These are phyloP conservation scores for Aphelenchoides avenae DNA, from an alignment of 1,140 invertebrate species.

Conservation along the genomic window DNA sequence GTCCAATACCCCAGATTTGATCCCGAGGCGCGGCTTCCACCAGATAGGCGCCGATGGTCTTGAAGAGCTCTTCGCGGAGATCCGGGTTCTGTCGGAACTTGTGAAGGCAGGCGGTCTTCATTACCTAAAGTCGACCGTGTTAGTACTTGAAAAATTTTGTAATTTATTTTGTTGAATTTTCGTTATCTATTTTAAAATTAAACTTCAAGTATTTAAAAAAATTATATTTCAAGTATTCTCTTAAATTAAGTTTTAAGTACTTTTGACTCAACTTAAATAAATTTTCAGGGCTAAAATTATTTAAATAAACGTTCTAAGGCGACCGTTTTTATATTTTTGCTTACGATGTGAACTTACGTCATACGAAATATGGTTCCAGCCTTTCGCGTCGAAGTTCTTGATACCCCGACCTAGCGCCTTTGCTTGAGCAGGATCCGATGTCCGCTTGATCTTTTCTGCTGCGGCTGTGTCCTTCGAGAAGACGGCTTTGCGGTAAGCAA, in stretches of 20 bases:
- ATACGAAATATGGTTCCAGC: slow-evolving; percentile 1
- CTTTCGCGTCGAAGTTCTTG: slow-evolving; percentile 8
- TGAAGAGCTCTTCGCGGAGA: slow-evolving; percentile 14
- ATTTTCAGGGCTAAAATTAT: too few relatives aligned
- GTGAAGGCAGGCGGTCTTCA: background rate
- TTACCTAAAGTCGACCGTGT: too few relatives aligned
- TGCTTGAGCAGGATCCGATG: slow-evolving; percentile 1
- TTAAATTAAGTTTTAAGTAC: too few relatives aligned
- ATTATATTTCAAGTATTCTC: background rate
- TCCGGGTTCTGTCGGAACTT: slow-evolving; percentile 9
- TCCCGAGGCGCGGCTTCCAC: slow-evolving; percentile 60
- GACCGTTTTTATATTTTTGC: too few relatives aligned
- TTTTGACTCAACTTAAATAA: too few relatives aligned
- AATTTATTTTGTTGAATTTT: too few relatives aligned
- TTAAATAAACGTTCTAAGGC: too few relatives aligned
- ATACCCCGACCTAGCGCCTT: slow-evolving; percentile 4
- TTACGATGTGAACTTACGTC: slow-evolving; percentile 5
- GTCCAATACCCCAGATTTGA: slow-evolving; percentile 59
- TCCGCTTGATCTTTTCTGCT: background rate
- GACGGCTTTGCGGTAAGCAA: too few relatives aligned
- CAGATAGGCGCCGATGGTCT: slow-evolving; percentile 51
- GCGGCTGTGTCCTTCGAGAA: slow-evolving; percentile 1
- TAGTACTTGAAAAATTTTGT: too few relatives aligned
- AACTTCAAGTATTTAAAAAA: slow-evolving; percentile 2
- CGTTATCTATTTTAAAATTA: too few relatives aligned